Conservation (phyloP, 2,888 invertebrate genomes). For the Ochropleura leucogaster region DNA sequence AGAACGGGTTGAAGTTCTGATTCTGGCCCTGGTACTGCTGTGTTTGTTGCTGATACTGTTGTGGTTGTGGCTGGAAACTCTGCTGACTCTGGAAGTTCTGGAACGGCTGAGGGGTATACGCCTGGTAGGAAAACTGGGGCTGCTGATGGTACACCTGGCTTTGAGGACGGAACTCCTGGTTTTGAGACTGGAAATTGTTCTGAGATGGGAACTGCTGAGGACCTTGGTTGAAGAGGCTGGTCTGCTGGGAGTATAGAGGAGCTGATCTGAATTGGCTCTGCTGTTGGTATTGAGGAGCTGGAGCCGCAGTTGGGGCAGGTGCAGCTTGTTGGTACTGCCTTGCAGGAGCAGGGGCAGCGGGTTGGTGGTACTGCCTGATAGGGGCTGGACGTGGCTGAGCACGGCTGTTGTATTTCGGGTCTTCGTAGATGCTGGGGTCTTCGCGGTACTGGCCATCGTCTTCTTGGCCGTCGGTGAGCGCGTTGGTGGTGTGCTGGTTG, state of each 20-base stretch:
- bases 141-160: conserved; percentile 86
- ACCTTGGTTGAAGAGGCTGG: conserved; percentile 77
- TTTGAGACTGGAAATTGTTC: conserved; percentile 77
- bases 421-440: conserved; percentile 95
- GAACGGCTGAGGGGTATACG: conserved; percentile 78
- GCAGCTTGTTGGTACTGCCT: conserved; percentile 69
- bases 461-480: conserved; percentile 92
- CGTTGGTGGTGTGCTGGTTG: conserved; percentile 85
- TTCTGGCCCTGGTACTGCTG: conserved; percentile 81
- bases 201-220: conserved; percentile 82
- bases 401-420: conserved; percentile 91
- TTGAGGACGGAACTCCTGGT: conserved; percentile 74
- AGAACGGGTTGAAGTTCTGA: conserved; percentile 87
- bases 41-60: conserved; percentile 71
- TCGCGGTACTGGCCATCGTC: conserved; percentile 97
- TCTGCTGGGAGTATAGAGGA: conserved; percentile 74
- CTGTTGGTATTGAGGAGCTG: conserved; percentile 66
- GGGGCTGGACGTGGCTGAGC: conserved; percentile 70
- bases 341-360: conserved; percentile 65
- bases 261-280: conserved; percentile 68
- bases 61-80: conserved; percentile 73
- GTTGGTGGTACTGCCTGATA: conserved; percentile 77
- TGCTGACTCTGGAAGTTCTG: conserved; percentile 61
- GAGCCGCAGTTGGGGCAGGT: conserved; percentile 66
- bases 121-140: conserved; percentile 85